Evolutionary conservation across 2,888 invertebrate species (phyloP).

Genomic region (Petrolisthes cinctipes): DNA sequence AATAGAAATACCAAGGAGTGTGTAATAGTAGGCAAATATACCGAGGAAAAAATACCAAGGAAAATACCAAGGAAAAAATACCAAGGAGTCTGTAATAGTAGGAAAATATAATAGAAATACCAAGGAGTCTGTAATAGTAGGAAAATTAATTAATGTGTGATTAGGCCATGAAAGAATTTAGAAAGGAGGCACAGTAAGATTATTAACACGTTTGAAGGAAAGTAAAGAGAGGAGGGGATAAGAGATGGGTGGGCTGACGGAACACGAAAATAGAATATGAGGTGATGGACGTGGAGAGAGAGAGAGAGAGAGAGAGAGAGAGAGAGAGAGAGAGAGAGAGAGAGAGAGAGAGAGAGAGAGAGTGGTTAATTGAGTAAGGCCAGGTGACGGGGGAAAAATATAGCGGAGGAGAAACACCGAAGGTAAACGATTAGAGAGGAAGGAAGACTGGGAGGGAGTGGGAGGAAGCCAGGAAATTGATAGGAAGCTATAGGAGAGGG

Average conservation of each 20-base stretch:
- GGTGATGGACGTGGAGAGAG: not conserved
- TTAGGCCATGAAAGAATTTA: too few species aligned
- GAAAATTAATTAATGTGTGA: not conserved
- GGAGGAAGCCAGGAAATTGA: not conserved
- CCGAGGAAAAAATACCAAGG: too few species aligned
- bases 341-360: not conserved
- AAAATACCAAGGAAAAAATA: too few species aligned
- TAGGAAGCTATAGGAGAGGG: not conserved
- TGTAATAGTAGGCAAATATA: too few species aligned
- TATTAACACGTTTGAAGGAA: not conserved
- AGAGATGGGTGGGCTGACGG: too few species aligned
- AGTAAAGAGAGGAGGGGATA: not conserved
- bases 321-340: slow-evolving; percentile 8
- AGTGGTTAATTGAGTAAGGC: not conserved
- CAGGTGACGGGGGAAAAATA: not conserved
- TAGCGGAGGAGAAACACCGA: not conserved
- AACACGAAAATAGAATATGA: not conserved
- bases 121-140: too few species aligned
- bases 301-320: slow-evolving; percentile 3
- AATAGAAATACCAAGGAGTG: too few species aligned
- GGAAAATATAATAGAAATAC: too few species aligned
- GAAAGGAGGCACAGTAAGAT: not conserved
- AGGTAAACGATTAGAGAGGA: not conserved
- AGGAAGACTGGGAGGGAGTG: not conserved
- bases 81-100: too few species aligned